phyloP scores from a whole-genome alignment of 1,140 invertebrate genomes.

The Drosophila murphyi region DNA sequence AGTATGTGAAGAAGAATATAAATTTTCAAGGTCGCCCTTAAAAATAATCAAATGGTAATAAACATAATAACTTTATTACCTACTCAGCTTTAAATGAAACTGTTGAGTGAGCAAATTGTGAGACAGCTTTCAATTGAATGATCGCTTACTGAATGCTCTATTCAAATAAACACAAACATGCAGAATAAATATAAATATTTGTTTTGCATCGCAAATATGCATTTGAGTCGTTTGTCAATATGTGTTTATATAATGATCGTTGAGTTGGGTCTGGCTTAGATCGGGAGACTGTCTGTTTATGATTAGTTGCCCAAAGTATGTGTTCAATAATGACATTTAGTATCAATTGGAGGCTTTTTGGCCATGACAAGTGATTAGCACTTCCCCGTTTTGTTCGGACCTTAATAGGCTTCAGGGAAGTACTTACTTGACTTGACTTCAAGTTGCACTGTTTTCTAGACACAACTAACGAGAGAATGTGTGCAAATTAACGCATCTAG shows the following conservation, averaged over 20 bases:
- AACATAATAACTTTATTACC: no score
- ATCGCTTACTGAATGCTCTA: not conserved
- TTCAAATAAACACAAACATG: not conserved
- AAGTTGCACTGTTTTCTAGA: conserved; percentile 26
- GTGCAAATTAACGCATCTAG: conserved; percentile 38
- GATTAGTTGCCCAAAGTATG: not conserved
- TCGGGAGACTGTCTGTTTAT: not conserved
- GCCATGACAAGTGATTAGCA: conserved; percentile 36
- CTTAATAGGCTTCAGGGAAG: conserved; percentile 47
- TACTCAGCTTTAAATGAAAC: no score
- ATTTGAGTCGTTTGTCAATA: no score
- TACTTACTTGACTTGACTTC: conserved; percentile 10
- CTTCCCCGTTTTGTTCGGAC: conserved; percentile 29
- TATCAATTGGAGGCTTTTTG: conserved; percentile 2
- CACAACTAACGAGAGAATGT: not conserved
- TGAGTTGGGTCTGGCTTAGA: not conserved
- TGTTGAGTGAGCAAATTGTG: no score
- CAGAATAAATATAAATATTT: no score
- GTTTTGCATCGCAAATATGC: no score
- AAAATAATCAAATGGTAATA: no score
- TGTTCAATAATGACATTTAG: not conserved
- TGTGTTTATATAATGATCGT: no score
- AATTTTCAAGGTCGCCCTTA: no score
- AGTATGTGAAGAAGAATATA: no score
- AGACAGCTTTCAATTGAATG: no score